phyloP scores from a whole-genome alignment of 2,113 vertebrate species.

The Tympanuchus pallidicinctus region DNA sequence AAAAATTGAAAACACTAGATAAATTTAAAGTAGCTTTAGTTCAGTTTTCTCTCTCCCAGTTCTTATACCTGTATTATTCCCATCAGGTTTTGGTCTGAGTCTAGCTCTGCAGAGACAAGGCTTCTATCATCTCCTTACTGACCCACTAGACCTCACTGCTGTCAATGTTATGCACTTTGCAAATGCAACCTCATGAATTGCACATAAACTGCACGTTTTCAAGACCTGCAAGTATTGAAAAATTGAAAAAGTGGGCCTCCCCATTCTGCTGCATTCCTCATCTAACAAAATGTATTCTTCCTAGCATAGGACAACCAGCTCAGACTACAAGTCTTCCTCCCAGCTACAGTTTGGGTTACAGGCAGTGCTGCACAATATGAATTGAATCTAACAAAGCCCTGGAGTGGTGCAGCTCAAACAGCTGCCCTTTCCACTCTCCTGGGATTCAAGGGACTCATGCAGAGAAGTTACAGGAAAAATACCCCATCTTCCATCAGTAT shows the following conservation, averaged over 20 bases:
- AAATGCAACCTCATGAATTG: not conserved
- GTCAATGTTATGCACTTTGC: not conserved
- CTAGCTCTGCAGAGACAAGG: not conserved
- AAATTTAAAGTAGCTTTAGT: not conserved
- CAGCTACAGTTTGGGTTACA: not conserved
- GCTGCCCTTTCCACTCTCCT: not conserved
- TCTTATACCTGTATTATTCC: not conserved
- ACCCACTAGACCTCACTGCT: not conserved
- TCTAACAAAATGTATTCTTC: not conserved
- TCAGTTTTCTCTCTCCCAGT: not conserved
- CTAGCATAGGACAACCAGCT: not conserved
- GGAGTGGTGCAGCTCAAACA: not conserved
- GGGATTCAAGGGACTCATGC: not conserved
- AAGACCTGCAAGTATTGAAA: not conserved
- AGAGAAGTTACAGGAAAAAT: not conserved
- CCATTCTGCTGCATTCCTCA: not conserved
- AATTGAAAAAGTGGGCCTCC: not conserved
- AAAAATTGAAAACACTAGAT: not conserved
- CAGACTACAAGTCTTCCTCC: not conserved
- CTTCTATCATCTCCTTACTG: not conserved
- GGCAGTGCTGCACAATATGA: not conserved
- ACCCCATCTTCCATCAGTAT: not conserved
- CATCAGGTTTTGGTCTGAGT: not conserved
- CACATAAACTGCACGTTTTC: not conserved
- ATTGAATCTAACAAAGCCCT: not conserved